These are phyloP conservation scores for Desoria tigrina DNA, from an alignment of 2,888 invertebrate genomes.

Conservation along the genomic window DNA sequence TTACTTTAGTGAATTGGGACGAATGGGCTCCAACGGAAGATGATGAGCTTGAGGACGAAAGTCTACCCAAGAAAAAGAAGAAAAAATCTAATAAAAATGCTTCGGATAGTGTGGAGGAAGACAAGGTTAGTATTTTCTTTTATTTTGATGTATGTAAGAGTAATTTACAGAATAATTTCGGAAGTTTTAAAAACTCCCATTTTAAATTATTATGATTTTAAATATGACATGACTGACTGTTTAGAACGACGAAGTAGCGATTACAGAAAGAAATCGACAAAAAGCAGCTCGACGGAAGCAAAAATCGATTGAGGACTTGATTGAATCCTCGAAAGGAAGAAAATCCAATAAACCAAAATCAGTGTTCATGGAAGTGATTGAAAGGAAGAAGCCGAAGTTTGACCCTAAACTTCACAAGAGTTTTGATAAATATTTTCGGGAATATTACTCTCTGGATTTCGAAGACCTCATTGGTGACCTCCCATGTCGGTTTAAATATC, in stretches of 20 bases:
- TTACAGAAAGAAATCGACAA: constrained; percentile 18
- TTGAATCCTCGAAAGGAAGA: constrained; percentile 58
- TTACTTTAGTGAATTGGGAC: constrained; percentile 67
- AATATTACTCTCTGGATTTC: constrained; percentile 91
- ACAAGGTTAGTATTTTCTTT: no score
- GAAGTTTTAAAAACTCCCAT: no score
- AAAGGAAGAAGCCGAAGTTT: constrained; percentile 78
- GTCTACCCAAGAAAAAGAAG: background rate
- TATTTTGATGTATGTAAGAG: no score
- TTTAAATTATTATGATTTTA: no score
- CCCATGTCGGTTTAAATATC: constrained; percentile 90
- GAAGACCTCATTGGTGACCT: constrained; percentile 92
- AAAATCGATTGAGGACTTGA: constrained; percentile 61
- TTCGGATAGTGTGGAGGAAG: no score
- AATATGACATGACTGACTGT: no score
- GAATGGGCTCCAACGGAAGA: constrained; percentile 60
- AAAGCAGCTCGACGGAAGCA: constrained; percentile 16
- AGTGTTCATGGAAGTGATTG: constrained; percentile 73
- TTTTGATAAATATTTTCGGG: constrained; percentile 86
- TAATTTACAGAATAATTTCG: no score
- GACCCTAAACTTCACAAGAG: constrained; percentile 72
- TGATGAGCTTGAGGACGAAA: constrained; percentile 52
- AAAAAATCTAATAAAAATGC: no score
- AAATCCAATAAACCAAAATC: constrained; percentile 63
- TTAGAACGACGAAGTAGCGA: background rate